Evolutionary conservation across 2,888 invertebrate genomes (phyloP).

Genomic region (Ormyrus thymus): DNA sequence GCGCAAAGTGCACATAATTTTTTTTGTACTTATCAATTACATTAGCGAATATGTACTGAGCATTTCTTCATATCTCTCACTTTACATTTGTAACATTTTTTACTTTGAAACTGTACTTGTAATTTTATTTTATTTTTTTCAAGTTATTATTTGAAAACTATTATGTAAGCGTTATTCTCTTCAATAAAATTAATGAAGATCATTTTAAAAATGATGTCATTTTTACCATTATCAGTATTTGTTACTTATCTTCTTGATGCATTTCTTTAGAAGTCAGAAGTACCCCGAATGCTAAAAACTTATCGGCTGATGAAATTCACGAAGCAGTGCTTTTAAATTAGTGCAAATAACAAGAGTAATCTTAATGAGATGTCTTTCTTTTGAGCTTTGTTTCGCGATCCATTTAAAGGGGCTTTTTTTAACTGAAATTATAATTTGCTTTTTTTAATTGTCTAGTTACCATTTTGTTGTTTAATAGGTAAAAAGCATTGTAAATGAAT

Average conservation of each 20-base stretch:
- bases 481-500: too few relatives aligned
- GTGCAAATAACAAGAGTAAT: not conserved
- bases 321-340: not conserved
- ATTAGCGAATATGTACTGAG: slow-evolving; percentile 25
- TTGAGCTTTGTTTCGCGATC: not conserved
- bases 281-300: slow-evolving; percentile 8
- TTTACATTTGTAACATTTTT: slow-evolving; percentile 19
- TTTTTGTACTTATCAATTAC: not conserved
- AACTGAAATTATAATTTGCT: too few relatives aligned
- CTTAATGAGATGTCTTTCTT: too few relatives aligned
- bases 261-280: slow-evolving; percentile 10
- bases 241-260: slow-evolving; percentile 28
- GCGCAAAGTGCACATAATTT: not conserved
- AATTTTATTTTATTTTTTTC: slow-evolving; percentile 11
- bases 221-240: slow-evolving; percentile 13
- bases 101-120: not conserved
- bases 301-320: slow-evolving; percentile 23
- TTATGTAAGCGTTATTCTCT: slow-evolving; percentile 13
- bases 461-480: too few relatives aligned
- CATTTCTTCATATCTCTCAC: slow-evolving; percentile 18
- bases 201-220: slow-evolving; percentile 7
- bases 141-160: not conserved
- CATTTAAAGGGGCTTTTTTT: not conserved
- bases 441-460: too few relatives aligned
- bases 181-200: slow-evolving; percentile 20